Evolutionary conservation across 2,797 vertebrate genomes (phyloP), one percentile per base, ranked within the genome.

Genomic region (Gallinago stenura): DNA sequence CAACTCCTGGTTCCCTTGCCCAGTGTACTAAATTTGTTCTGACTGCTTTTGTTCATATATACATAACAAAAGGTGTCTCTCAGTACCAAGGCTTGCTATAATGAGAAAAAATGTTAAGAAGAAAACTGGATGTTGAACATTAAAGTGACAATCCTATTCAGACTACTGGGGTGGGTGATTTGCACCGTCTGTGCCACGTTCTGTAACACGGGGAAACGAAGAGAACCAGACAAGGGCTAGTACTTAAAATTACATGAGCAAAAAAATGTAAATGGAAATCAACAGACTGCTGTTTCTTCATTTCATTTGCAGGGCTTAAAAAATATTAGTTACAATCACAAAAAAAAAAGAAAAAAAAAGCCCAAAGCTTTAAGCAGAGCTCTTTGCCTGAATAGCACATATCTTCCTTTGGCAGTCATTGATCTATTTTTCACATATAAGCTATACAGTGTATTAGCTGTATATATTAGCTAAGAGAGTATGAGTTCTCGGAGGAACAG

Each of bases 1-100:
- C 81, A 90, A 64, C 50, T 96, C 76, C 81, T 60, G 56, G 72
- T 93, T 93, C 76, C 80, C 89, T 86, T 87, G 69, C 71, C 86
- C 78, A 78, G 53, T 85, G 75, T 64, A 45, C 62, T 65, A 92
- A 92, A 96, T 97, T 89, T 95, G 80, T 93, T 97, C 83, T 94
- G 92, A 96, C 83, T 97, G 84, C 91, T 96, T 91, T 96, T 96
- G 79, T 95, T 97, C 87, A 39, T 90, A 95, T 90, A 87, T 95
- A 94, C 85, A 86, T 94, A 96, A 97, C 90, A 97, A 97, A 97
- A 95, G 61, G n/a, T 80, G 79, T 87, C 82, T 96, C 64, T 35
- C 70, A 54, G 83, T 87, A 89, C 84, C 62, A 79, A 83, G 64
- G 85, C 77, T 91, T 89, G 83, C 84, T 94, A 39, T 90, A 97